Evolutionary conservation across 2,888 invertebrate genomes (phyloP).

Genomic region (Beris chalybata): DNA sequence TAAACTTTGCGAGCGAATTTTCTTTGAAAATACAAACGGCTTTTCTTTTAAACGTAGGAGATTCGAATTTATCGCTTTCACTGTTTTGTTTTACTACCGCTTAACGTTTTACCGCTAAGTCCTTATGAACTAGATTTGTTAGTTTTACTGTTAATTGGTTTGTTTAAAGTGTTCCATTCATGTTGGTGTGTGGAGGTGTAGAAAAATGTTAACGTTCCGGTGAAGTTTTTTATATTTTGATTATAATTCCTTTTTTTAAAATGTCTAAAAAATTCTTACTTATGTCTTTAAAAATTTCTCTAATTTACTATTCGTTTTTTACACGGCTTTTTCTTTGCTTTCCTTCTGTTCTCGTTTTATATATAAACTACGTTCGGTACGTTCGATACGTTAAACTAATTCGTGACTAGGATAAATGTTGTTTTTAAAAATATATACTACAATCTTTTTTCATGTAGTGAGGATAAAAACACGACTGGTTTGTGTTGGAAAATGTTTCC

Average conservation of each 20-base stretch:
- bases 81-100: neutral
- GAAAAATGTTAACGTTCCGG: no score
- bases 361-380: slow-evolving; percentile 18
- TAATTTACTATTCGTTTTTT: no score
- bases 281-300: no score
- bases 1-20: slow-evolving; percentile 31
- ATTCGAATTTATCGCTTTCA: neutral
- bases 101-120: no score
- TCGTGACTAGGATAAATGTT: slow-evolving; percentile 4
- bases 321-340: no score
- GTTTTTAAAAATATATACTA: neutral
- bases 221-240: no score
- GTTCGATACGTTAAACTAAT: neutral
- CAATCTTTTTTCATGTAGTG: neutral
- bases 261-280: no score
- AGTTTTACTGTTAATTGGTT: no score
- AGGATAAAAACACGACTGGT: neutral
- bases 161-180: no score
- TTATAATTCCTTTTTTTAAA: no score
- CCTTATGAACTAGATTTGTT: no score
- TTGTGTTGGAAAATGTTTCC: slow-evolving; percentile 1
- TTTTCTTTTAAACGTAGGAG: neutral
- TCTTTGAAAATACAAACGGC: neutral
- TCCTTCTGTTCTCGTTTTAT: neutral
- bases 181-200: no score